Evolutionary conservation across 2,888 invertebrate genomes (phyloP).

Genomic region (Alsophila aescularia): DNA sequence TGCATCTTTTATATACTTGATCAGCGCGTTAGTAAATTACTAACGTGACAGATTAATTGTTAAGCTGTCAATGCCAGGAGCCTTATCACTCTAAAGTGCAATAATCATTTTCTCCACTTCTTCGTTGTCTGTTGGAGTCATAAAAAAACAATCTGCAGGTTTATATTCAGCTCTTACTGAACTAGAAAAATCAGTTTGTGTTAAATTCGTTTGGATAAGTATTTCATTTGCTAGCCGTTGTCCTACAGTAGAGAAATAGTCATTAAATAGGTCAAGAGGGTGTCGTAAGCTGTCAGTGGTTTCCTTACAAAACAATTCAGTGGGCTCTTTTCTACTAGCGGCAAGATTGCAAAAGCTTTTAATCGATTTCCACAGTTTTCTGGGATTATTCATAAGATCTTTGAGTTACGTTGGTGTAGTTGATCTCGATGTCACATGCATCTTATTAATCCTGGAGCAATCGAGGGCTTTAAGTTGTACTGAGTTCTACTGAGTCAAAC

Average conservation of each 20-base stretch:
- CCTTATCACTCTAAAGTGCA: background rate
- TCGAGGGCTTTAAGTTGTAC: background rate
- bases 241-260: too few relatives aligned
- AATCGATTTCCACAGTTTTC: too few relatives aligned
- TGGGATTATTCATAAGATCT: background rate
- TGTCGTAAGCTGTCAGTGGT: background rate
- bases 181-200: background rate
- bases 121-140: background rate
- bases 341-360: too few relatives aligned
- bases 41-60: too few relatives aligned
- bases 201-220: background rate
- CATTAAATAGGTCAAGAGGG: background rate
- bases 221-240: background rate
- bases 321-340: too few relatives aligned
- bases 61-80: background rate
- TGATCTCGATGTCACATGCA: background rate
- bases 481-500: background rate
- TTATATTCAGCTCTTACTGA: background rate
- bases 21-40: background rate
- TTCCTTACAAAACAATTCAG: too few relatives aligned
- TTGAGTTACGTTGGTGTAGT: too few relatives aligned
- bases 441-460: too few relatives aligned
- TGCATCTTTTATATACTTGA: too few relatives aligned
- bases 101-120: background rate
- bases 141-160: background rate